Evolutionary conservation across 2,888 invertebrate genomes (phyloP).

Genomic region (Calameuta pallipes): DNA sequence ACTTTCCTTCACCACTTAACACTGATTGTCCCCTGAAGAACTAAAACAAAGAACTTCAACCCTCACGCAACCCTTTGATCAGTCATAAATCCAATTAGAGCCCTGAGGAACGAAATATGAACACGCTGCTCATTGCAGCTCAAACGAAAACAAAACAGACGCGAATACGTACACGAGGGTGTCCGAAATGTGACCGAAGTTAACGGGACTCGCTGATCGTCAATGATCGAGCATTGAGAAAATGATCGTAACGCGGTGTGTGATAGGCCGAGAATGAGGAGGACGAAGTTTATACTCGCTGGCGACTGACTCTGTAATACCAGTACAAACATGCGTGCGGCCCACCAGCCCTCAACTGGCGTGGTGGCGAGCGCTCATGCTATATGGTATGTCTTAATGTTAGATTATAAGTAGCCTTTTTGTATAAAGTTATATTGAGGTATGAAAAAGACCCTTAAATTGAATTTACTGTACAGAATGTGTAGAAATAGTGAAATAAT

Average conservation of each 20-base stretch:
- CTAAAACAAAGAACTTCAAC: not conserved
- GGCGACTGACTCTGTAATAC: constrained; percentile 67
- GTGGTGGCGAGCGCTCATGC: constrained; percentile 62
- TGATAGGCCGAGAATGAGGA: constrained; percentile 63
- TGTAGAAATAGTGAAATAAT: constrained; percentile 67
- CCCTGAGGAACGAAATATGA: not conserved
- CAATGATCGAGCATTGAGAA: not conserved
- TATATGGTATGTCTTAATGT: constrained; percentile 66
- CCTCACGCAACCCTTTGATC: not conserved
- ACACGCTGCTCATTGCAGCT: not conserved
- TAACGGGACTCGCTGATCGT: not conserved
- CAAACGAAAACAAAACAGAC: constrained; percentile 25
- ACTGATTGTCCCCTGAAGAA: not conserved
- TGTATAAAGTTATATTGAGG: constrained; percentile 67
- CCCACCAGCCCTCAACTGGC: constrained; percentile 52
- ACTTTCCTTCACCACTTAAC: not conserved
- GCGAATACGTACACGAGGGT: constrained; percentile 30
- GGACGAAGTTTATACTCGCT: constrained; percentile 64
- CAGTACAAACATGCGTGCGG: constrained; percentile 66
- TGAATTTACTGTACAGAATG: constrained; percentile 67
- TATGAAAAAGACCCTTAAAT: constrained; percentile 62
- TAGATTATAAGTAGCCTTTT: constrained; percentile 67
- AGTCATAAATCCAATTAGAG: not conserved
- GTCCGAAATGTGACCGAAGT: not conserved
- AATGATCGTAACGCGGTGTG: constrained; percentile 48